Percentiles rank a stretch among this genome's conserved stretches.
Evolutionary conservation across 2,888 invertebrate genomes (phyloP).

Genomic region (Laothoe populi): DNA sequence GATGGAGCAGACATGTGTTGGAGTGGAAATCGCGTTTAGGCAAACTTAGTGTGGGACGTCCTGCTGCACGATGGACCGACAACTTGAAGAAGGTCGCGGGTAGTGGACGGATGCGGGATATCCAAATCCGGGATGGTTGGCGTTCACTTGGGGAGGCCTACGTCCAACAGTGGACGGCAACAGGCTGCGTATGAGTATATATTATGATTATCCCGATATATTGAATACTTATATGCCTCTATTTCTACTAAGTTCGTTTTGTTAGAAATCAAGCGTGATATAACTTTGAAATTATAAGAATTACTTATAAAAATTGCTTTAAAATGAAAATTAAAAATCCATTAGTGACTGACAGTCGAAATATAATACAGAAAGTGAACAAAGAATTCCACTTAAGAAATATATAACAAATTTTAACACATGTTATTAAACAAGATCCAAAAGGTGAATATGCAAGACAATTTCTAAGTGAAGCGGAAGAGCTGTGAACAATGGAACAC

Average conservation of each 20-base stretch:
- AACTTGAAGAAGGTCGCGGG: too few relatives aligned
- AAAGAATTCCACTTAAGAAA: neutral
- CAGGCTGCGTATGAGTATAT: too few relatives aligned
- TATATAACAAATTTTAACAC: neutral
- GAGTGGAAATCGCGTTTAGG: too few relatives aligned
- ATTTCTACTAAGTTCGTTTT: neutral
- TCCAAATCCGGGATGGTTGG: too few relatives aligned
- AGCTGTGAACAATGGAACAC: neutral
- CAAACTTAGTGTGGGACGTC: too few relatives aligned
- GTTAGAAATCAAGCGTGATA: neutral
- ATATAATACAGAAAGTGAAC: neutral
- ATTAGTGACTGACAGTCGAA: neutral
- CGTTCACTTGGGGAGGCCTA: too few relatives aligned
- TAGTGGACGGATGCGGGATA: too few relatives aligned
- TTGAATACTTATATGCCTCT: too few relatives aligned
- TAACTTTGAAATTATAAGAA: neutral
- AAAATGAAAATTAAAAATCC: neutral
- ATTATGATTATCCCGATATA: too few relatives aligned
- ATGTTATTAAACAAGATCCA: neutral
- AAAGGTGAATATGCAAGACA: neutral
- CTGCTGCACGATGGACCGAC: too few relatives aligned
- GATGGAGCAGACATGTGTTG: too few relatives aligned
- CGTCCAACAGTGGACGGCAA: too few relatives aligned
- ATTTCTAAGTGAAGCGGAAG: slow-evolving; percentile 9
- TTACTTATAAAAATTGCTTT: neutral